phyloP scores from a whole-genome alignment of 2,888 invertebrate genomes.

The Eupeodes latifasciatus region DNA sequence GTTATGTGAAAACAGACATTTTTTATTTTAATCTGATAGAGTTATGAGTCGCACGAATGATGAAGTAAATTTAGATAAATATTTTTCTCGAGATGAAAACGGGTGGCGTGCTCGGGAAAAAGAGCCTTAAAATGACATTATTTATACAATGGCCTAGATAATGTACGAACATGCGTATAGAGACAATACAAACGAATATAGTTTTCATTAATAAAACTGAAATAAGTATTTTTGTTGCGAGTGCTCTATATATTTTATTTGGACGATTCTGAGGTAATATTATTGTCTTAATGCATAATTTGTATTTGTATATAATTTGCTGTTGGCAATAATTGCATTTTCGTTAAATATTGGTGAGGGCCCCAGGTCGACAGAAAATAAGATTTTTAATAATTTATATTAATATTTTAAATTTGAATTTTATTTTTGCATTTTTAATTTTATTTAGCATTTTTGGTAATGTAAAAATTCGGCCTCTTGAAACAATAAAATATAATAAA shows the following conservation, averaged over 20 bases:
- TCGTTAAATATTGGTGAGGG: too few relatives aligned
- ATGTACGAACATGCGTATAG: background rate
- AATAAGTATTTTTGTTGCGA: background rate
- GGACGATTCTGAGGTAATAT: background rate
- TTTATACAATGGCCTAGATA: conserved; percentile 13
- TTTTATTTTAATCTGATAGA: background rate
- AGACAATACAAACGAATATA: background rate
- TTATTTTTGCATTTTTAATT: too few relatives aligned
- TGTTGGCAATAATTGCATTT: too few relatives aligned
- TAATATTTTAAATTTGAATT: too few relatives aligned
- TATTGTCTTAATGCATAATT: too few relatives aligned
- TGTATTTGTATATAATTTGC: too few relatives aligned
- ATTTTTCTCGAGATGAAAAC: background rate
- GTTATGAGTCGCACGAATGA: background rate
- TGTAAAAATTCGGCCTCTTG: too few relatives aligned
- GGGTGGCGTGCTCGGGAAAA: background rate
- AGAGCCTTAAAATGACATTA: conserved; percentile 13
- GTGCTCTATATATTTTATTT: background rate
- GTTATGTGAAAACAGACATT: conserved; percentile 34
- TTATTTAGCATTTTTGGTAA: too few relatives aligned
- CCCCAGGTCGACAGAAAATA: too few relatives aligned
- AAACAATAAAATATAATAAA: too few relatives aligned
- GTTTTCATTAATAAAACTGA: background rate
- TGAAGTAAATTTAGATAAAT: conserved; percentile 10
- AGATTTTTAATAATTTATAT: too few relatives aligned